Percentiles rank a stretch among this genome's conserved stretches.
These are phyloP conservation scores for Volucella inanis DNA, from an alignment of 2,888 invertebrate species.

Conservation along the genomic window DNA sequence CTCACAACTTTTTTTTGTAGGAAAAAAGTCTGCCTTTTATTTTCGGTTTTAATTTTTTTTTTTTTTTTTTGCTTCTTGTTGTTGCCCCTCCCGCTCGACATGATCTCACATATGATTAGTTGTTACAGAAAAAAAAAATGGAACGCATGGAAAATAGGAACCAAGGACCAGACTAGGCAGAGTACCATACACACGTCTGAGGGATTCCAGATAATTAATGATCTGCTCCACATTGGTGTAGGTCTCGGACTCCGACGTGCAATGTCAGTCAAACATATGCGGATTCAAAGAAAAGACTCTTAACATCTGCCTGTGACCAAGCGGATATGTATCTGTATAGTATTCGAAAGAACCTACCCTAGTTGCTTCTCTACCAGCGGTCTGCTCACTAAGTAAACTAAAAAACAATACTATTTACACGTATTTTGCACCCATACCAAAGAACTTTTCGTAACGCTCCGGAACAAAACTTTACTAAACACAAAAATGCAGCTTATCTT, in stretches of 20 bases:
- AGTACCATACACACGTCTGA: constrained; percentile 71
- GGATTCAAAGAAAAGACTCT: constrained; percentile 66
- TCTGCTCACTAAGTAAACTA: too few species aligned
- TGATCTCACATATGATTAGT: constrained; percentile 68
- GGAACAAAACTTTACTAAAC: too few species aligned
- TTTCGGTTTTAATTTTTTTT: background rate
- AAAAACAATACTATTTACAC: too few species aligned
- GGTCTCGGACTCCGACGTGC: constrained; percentile 73
- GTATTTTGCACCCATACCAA: too few species aligned
- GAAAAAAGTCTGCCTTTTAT: constrained; percentile 38
- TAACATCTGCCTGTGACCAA: constrained; percentile 67
- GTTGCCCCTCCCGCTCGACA: constrained; percentile 54
- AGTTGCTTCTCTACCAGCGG: too few species aligned
- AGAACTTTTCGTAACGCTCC: too few species aligned
- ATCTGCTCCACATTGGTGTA: constrained; percentile 80
- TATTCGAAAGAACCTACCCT: too few species aligned
- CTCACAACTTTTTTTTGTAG: background rate
- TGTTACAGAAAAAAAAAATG: constrained; percentile 59
- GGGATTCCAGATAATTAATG: constrained; percentile 81
- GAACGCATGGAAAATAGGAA: constrained; percentile 69
- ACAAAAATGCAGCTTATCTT: too few species aligned
- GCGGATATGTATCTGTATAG: constrained; percentile 41
- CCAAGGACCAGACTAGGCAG: constrained; percentile 18
- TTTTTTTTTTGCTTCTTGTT: constrained; percentile 2
- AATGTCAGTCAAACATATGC: constrained; percentile 73